Evolutionary conservation across 2,888 invertebrate species (phyloP).

Genomic region (Cordylochernes scorpioides): DNA sequence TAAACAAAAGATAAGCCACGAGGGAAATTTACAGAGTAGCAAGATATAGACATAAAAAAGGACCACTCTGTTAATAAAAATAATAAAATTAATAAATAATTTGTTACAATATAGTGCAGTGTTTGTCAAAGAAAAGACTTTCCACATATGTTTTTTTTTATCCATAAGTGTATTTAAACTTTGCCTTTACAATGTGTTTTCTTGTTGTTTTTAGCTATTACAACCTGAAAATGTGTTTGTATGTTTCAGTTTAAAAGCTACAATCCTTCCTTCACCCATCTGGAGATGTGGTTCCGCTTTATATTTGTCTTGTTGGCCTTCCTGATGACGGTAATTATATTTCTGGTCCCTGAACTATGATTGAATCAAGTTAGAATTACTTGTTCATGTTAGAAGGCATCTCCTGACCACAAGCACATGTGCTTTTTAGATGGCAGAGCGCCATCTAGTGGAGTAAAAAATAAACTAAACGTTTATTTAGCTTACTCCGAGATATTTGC

Average conservation of each 20-base stretch:
- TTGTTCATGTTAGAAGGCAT: slow-evolving; percentile 2
- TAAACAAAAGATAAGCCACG: too few species aligned
- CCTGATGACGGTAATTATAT: slow-evolving; percentile 45
- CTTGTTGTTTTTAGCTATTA: slow-evolving; percentile 1
- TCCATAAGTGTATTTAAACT: slow-evolving; percentile 3
- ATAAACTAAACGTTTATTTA: too few species aligned
- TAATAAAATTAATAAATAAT: too few species aligned
- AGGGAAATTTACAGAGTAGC: too few species aligned
- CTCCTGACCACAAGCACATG: too few species aligned
- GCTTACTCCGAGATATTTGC: too few species aligned
- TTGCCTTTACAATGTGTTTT: slow-evolving; percentile 5
- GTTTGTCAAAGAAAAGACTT: neutral
- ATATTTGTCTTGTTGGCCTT: slow-evolving; percentile 69
- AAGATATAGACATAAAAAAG: too few species aligned
- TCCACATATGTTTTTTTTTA: neutral
- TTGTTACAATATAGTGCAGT: too few species aligned
- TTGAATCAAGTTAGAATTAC: too few species aligned
- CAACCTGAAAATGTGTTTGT: slow-evolving; percentile 6
- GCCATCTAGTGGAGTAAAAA: too few species aligned
- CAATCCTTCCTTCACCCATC: slow-evolving; percentile 80
- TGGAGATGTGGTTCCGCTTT: slow-evolving; percentile 89
- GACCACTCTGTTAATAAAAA: too few species aligned
- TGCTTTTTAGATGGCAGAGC: too few species aligned
- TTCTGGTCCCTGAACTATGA: neutral
- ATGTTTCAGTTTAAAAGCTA: slow-evolving; percentile 69